Base-by-base conservation (phyloP, 2,888 invertebrate genomes). In the Acanthosepion esculentum region DNA sequence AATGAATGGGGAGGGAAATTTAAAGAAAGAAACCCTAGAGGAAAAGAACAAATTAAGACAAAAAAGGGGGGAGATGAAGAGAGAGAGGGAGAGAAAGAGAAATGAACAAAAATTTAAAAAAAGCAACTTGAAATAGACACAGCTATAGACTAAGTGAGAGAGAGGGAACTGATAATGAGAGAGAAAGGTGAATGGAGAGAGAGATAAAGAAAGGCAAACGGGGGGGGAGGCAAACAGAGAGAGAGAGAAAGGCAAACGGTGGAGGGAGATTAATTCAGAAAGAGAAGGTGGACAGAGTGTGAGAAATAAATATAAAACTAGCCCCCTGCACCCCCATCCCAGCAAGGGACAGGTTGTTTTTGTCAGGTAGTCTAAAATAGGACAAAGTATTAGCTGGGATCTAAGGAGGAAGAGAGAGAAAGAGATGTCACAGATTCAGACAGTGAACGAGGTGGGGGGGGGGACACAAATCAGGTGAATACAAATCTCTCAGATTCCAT, bases 341-440 rank as follows among this genome's bases (percentile, higher is more conserved):
- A 3, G 0, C 26, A 23, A 12, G 15, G 78, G 12, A 33, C 78
- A 78, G 33, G n/a, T 33, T 78, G n/a, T 78, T 78, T 78, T 78
- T 78, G n/a, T 78, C 78, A 78, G 78, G 78, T 78, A 78, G 33
- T 78, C n/a, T n/a, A 78, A 78, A 78, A 78, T 78, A 78, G n/a
- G 78, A n/a, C n/a, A 78, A n/a, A 78, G 78, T 33, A 78, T n/a
- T 78, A 78, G 78, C n/a, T 78, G n/a, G 78, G 78, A 78, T n/a
- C 33, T 26, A 41, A 41, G 0, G n/a, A n/a, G n/a, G n/a, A 33
- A 33, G 12, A 33, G n/a, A 15, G 10, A 33, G 3, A 15, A 23
- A 15, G n/a, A 78, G 78, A 3, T 20, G 23, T 59, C 23, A 59
- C 20, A 23, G 8, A 78, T n/a, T n/a, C n/a, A 29, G 78, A 1